Percentiles rank a stretch among this genome's conserved stretches.
These are phyloP conservation scores for Panurus biarmicus DNA, from an alignment of 2,113 vertebrate genomes.

Conservation along the genomic window DNA sequence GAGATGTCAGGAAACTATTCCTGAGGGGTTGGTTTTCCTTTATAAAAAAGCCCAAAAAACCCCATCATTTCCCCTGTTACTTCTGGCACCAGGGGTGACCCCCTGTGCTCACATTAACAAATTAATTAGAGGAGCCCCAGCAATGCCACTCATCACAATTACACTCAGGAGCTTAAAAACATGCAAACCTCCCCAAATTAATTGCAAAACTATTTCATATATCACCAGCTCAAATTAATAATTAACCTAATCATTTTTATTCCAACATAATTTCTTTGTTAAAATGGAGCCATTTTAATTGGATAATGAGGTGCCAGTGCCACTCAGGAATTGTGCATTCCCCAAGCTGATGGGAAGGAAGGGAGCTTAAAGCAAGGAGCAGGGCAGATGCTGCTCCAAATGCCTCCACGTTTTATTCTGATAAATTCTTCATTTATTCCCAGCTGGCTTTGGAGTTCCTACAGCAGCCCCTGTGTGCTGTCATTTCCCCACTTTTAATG, in stretches of 20 bases:
- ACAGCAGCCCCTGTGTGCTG: background rate
- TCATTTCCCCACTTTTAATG: background rate
- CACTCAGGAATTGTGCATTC: background rate
- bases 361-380: background rate
- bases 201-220: background rate
- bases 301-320: background rate
- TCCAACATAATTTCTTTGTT: background rate
- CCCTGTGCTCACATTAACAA: background rate
- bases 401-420: background rate
- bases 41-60: too few relatives aligned
- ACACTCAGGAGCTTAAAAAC: background rate
- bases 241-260: slow-evolving; percentile 16
- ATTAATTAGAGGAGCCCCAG: background rate
- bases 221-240: slow-evolving; percentile 12
- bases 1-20: background rate
- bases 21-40: background rate
- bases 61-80: background rate
- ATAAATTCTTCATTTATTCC: background rate
- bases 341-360: background rate
- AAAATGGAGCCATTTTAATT: slow-evolving; percentile 13
- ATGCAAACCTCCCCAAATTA: background rate
- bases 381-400: background rate
- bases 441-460: background rate
- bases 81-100: background rate
- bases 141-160: background rate